Evolutionary conservation across 1,140 invertebrate species (phyloP), one percentile per base, ranked within the genome.

Genomic region (Ectropis grisescens): DNA sequence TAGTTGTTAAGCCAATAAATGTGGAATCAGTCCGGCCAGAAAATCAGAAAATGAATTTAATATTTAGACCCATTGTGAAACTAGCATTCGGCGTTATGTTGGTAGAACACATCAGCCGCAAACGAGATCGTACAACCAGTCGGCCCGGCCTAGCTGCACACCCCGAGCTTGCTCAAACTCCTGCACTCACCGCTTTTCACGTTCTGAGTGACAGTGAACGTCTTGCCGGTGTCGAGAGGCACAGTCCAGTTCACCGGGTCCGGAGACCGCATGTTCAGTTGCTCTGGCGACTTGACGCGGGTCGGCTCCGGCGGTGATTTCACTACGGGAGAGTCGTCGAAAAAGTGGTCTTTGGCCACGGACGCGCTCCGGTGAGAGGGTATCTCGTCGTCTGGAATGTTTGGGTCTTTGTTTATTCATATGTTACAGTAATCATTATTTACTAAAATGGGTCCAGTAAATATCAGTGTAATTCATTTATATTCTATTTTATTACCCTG

Each of bases 171-270:
- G n/a, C n/a, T n/a, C n/a, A n/a, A n/a, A n/a, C n/a, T n/a, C n/a
- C n/a, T n/a, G 44, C 53, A 70, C 75, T 83, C 83, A 93, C 93
- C 93, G 84, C 92, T 91, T 76, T 90, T 89, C 47, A 95, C 91
- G 82, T 94, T 95, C 83, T 95, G 93, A 19, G 93, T 95, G 46
- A 95, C 93, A 26, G 93, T 95, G 76, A 96, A 95, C 4, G 93
- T 94, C 84, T 94, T 95, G 41, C 93, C 93, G 39, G 93, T 96
- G 72, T 96, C 94, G 47, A 96, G 85, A 29, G 94, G 93, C 36
- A 97, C 94, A 11, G 93, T 96, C 94, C 94, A 97, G 74, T 95
- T 95, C 56, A 96, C 94, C 32, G 93, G 93, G 76, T 95, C 93
- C 3, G 93, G 93, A 6, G 93, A 94, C 30, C 93, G 88, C 88